Evolutionary conservation across 2,113 vertebrate species (phyloP).

Genomic region (Loxodonta africana): DNA sequence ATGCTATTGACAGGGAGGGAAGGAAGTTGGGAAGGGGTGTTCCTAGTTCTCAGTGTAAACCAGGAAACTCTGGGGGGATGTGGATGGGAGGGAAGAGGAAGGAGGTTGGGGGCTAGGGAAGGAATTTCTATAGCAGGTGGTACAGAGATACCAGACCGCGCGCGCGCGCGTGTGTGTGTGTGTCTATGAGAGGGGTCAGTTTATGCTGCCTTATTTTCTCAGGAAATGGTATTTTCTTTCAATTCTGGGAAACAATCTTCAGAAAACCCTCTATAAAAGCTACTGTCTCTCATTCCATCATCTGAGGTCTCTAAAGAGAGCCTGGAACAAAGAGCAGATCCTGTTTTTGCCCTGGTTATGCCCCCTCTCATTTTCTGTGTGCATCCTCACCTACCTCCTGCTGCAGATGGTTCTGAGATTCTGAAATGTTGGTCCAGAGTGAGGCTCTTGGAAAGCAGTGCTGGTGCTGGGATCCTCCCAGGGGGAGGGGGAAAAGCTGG

Average conservation of each 20-base stretch:
- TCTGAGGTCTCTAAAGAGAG: neutral
- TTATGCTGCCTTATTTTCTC: constrained; percentile 42
- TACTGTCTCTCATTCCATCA: neutral
- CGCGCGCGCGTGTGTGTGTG: neutral
- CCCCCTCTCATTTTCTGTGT: neutral
- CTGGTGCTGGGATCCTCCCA: neutral
- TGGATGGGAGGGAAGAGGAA: constrained; percentile 72
- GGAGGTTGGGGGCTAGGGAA: constrained; percentile 77
- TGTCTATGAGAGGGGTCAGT: neutral
- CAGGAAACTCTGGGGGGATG: constrained; percentile 72
- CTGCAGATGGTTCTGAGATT: neutral
- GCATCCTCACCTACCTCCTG: neutral
- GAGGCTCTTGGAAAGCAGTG: constrained; percentile 12
- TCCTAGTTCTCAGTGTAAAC: constrained; percentile 83
- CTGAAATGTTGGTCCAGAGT: neutral
- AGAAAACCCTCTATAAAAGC: constrained; percentile 63
- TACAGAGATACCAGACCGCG: constrained; percentile 79
- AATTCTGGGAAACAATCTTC: constrained; percentile 13
- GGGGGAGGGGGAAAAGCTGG: neutral
- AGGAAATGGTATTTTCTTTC: constrained; percentile 27
- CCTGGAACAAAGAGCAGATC: neutral
- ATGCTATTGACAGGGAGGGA: constrained; percentile 88
- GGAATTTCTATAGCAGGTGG: constrained; percentile 87
- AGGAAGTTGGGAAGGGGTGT: constrained; percentile 89
- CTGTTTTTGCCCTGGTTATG: neutral